Percentiles rank a stretch among this genome's conserved stretches.
Evolutionary conservation across 2,888 invertebrate species (phyloP).

Genomic region (Bugula neritina): DNA sequence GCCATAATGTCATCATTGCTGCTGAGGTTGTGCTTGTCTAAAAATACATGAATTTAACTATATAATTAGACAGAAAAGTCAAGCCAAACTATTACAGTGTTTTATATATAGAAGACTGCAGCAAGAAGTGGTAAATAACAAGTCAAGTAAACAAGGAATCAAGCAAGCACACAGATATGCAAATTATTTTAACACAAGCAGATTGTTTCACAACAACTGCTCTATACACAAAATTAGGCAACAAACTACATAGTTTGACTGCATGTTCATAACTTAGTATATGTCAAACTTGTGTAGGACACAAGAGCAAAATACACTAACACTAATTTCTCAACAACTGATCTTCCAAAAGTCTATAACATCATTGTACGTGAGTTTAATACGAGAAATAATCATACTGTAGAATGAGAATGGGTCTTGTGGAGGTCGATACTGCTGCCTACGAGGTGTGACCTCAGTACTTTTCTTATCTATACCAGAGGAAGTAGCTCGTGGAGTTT

Average conservation of each 20-base stretch:
- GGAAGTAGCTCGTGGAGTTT: not conserved
- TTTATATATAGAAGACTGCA: no score
- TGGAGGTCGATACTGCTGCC: not conserved
- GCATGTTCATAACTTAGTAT: no score
- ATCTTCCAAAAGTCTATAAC: not conserved
- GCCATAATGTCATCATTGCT: slow-evolving; percentile 26
- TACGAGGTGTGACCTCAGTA: not conserved
- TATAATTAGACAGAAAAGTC: not conserved
- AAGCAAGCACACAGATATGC: no score
- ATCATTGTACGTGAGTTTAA: not conserved
- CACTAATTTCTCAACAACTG: not conserved
- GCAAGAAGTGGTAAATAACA: no score
- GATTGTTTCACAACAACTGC: no score
- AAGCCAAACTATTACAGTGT: no score
- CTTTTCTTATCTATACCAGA: slow-evolving; percentile 16
- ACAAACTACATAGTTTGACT: no score
- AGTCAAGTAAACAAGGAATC: no score
- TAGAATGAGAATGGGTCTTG: slow-evolving; percentile 3
- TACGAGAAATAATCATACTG: not conserved
- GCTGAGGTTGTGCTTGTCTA: slow-evolving; percentile 21
- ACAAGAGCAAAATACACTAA: not conserved
- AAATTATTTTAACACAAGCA: no score
- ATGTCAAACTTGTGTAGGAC: no score
- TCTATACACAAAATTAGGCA: no score
- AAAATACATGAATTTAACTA: not conserved